Evolutionary conservation across 2,888 invertebrate genomes (phyloP), one percentile per base, ranked within the genome.

Genomic region (Athrips mouffetella): DNA sequence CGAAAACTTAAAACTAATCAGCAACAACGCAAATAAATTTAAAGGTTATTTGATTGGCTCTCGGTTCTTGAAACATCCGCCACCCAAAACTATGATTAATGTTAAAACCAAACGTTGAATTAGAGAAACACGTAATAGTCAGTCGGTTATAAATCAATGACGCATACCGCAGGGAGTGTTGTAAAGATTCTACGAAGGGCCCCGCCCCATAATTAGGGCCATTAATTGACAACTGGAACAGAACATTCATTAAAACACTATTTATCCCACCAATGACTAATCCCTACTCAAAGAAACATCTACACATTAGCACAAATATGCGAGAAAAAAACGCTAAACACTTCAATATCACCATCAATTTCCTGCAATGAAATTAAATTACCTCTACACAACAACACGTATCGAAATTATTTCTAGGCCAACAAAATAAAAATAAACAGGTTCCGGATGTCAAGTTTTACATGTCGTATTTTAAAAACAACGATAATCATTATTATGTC

Each of bases 401-500:
- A 58, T 60, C 52, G 68, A 65, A 65, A 73, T 73, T 62, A 69
- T 60, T 65, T 62, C 57, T 60, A 65, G 58, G 57, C 56, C 60
- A 65, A 70, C 65, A 73, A 72, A 69, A 73, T 67, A 59, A 66
- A 57, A 55, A 57, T 56, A 70, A 72, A 73, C 63, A 68, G 72
- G 72, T 74, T 78, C 77, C 79, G 80, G 79, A 80, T 80, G 76
- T 77, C 75, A 73, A 74, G 65, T 73, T 73, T 68, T 67, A 76
- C 75, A 67, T 66, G 73, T 76, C 70, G 72, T 75, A 80, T 76
- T 75, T 75, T 64, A 78, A 81, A 80, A 81, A 81, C 79, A 79
- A 80, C 76, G 69, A 78, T 78, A 77, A 81, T 80, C 74, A 83
- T 84, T 82, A 84, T 81, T 81, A 80, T 76, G 70, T 68, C 76